These are phyloP conservation scores for Sebastes wilsoni DNA, from an alignment of 2,797 vertebrate species.

Conservation along the genomic window DNA sequence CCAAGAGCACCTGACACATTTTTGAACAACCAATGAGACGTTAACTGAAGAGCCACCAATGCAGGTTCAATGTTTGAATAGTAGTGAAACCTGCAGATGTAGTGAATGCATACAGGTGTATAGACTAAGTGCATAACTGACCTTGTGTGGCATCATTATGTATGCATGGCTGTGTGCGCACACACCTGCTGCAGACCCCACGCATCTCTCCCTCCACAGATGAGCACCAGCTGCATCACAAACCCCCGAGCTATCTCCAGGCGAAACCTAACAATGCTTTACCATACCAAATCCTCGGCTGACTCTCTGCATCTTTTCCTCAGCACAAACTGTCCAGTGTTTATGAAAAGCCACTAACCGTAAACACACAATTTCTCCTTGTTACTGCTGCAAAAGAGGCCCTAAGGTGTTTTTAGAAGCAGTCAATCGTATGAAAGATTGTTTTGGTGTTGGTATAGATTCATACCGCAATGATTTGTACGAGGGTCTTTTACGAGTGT, in stretches of 20 bases:
- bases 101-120: conserved; percentile 18
- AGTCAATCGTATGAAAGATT: conserved; percentile 24
- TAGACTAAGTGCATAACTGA: conserved; percentile 1
- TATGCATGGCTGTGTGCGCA: not conserved
- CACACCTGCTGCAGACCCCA: not conserved
- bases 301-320: conserved; percentile 14
- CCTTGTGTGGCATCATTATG: conserved; percentile 10
- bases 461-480: conserved; percentile 37
- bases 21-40: too few relatives aligned
- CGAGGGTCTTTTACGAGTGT: conserved; percentile 43
- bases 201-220: conserved; percentile 25
- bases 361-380: conserved; percentile 50
- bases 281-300: conserved; percentile 33
- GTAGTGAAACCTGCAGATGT: not conserved
- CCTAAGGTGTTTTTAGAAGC: conserved; percentile 29
- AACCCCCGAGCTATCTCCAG: conserved; percentile 49
- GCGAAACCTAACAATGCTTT: conserved; percentile 25
- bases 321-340: conserved; percentile 34
- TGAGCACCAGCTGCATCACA: conserved; percentile 43
- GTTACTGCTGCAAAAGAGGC: conserved; percentile 34
- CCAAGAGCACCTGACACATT: too few relatives aligned
- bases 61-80: not conserved
- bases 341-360: conserved; percentile 50
- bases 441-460: conserved; percentile 53
- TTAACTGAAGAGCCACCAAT: not conserved